Evolutionary conservation across 2,888 invertebrate genomes (phyloP).

Genomic region (Matsumyia berberina): DNA sequence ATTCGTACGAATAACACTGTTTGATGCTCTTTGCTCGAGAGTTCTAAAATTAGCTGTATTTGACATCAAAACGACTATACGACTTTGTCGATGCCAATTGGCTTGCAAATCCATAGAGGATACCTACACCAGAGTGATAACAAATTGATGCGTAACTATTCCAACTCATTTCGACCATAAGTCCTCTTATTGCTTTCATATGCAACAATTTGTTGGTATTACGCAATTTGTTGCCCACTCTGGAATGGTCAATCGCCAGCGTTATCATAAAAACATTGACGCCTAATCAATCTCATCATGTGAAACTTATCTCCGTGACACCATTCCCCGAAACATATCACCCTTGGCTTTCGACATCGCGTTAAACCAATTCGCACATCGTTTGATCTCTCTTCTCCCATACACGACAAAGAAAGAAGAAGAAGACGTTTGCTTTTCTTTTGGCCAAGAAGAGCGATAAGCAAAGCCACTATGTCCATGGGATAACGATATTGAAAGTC

Average conservation of each 20-base stretch:
- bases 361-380: conserved; percentile 67
- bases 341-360: conserved; percentile 52
- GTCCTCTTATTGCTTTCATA: not conserved
- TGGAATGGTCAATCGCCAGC: not conserved
- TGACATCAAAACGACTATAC: no score
- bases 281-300: conserved; percentile 51
- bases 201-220: not conserved
- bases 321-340: conserved; percentile 22
- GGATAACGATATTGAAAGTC: conserved; percentile 51
- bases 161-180: not conserved
- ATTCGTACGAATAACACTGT: no score
- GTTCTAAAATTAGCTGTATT: no score
- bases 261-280: conserved; percentile 32
- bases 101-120: no score
- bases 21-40: no score
- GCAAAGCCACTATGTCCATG: conserved; percentile 53
- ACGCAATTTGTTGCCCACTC: not conserved
- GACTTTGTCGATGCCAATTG: no score
- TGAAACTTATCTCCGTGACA: conserved; percentile 46
- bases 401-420: not conserved
- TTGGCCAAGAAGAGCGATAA: conserved; percentile 47
- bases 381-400: conserved; percentile 27
- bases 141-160: no score
- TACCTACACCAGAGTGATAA: no score
- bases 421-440: conserved; percentile 30